Base-by-base conservation (phyloP, 1,140 invertebrate species). In the Stratiolaelaps scimitus region DNA sequence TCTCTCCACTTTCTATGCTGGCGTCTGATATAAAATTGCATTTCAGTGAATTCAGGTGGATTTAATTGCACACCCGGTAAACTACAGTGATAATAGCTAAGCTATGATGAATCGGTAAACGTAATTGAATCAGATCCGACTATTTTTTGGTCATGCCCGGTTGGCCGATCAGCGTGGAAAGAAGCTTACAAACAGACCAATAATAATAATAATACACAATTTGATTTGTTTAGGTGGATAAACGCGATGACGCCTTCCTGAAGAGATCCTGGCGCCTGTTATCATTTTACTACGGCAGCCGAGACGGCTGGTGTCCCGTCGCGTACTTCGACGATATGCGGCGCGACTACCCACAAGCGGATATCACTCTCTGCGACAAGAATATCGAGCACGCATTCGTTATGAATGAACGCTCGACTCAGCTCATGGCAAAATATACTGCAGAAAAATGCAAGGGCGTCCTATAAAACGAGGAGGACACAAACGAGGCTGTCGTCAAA, bases 381-480 rank as follows among this genome's bases (percentile, higher is more conserved):
- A 79, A 81, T 19, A 82, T 82, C 71, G 74, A 80, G 28, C 88
- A 92, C 75, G 81, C 85, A 1, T 92, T 88, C 80, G 85, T 89
- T 10, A 72, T 90, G 20, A 72, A 75, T 23, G 66, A 71, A 13
- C 75, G 78, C 0, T 71, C 78, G 68, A 68, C 67, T 2, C 26
- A 53, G n/a, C 43, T 43, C 1, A 53, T 68, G 43, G 66, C 66
- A 5, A 23, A 60, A 23, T 68, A 67, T 30, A 46, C 65, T 29
- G 34, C 66, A 17, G 67, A 68, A n/a, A 68, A 60, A 60, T 60
- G 53, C 34, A 60, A 60, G 53, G 53, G 53, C 53, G 53, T 60
- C 10, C 53, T 60, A 15, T 60, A 34, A 60, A 23, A 13, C 10
- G 34, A 40, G 34, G 34, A 4, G 34, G 34, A 40, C 34, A 10